A percentile compares a stretch with the other conserved stretches of the same genome.
These are phyloP conservation scores for Eucriotettix oculatus DNA, from an alignment of 2,888 invertebrate genomes.

Conservation along the genomic window DNA sequence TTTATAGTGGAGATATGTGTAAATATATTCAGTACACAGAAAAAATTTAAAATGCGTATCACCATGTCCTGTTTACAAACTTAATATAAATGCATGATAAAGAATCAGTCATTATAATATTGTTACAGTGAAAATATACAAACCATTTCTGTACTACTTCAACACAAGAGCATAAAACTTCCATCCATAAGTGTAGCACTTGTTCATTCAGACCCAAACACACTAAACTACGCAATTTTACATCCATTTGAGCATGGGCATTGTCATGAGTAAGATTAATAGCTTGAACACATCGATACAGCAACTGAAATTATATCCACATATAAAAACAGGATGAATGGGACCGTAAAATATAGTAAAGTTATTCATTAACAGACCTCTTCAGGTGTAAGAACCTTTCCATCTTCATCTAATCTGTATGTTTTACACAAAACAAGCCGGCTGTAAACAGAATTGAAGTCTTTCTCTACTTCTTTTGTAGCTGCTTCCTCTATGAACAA, in stretches of 20 bases:
- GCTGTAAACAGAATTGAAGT: slow-evolving; percentile 96
- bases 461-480: slow-evolving; percentile 88
- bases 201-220: slow-evolving; percentile 96
- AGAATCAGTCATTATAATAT: too few species aligned
- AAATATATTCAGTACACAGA: too few species aligned
- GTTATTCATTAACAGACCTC: slow-evolving; percentile 39
- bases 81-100: too few species aligned
- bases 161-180: slow-evolving; percentile 87
- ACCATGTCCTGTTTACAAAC: too few species aligned
- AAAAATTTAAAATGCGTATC: too few species aligned
- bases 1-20: too few species aligned
- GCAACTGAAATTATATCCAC: slow-evolving; percentile 31
- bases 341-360: slow-evolving; percentile 5
- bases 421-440: slow-evolving; percentile 94
- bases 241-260: slow-evolving; percentile 96
- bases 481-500: slow-evolving; percentile 96
- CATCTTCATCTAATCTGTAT: slow-evolving; percentile 95
- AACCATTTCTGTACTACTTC: slow-evolving; percentile 95
- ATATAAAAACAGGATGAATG: background rate
- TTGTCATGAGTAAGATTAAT: slow-evolving; percentile 92
- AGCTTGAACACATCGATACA: slow-evolving; percentile 89
- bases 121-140: slow-evolving; percentile 8
- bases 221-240: slow-evolving; percentile 86
- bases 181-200: slow-evolving; percentile 94
- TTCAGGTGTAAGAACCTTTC: slow-evolving; percentile 95